These are phyloP conservation scores for Temnothorax rugatulus DNA, from an alignment of 2,888 invertebrate genomes.

Conservation along the genomic window DNA sequence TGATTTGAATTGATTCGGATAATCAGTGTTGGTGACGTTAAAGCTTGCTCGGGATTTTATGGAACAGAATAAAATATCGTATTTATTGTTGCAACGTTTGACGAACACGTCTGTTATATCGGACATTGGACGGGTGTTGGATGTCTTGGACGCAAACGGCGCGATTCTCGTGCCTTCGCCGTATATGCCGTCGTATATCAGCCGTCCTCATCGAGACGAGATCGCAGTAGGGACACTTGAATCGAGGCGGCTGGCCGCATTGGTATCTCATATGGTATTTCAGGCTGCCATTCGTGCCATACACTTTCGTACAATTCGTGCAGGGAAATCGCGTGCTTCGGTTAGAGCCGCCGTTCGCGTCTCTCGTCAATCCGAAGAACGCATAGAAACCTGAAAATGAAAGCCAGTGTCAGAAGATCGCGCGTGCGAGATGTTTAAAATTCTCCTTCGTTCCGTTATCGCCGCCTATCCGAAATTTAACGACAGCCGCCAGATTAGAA, in stretches of 20 bases:
- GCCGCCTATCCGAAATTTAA: neutral
- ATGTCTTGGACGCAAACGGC: slow-evolving; percentile 71
- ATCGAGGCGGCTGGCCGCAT: slow-evolving; percentile 82
- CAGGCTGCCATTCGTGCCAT: slow-evolving; percentile 71
- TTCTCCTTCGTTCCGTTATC: neutral
- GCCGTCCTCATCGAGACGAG: slow-evolving; percentile 79
- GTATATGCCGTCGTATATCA: slow-evolving; percentile 76
- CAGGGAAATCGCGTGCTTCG: slow-evolving; percentile 69
- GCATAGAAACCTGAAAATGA: slow-evolving; percentile 63
- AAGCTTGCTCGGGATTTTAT: neutral
- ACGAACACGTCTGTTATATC: slow-evolving; percentile 16
- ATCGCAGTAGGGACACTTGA: slow-evolving; percentile 82
- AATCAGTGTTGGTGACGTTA: neutral
- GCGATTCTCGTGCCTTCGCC: slow-evolving; percentile 69
- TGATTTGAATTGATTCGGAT: neutral
- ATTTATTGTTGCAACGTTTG: slow-evolving; percentile 50
- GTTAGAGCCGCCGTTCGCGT: slow-evolving; percentile 18
- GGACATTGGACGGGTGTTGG: slow-evolving; percentile 15
- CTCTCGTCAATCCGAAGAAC: slow-evolving; percentile 24
- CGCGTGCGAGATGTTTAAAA: neutral
- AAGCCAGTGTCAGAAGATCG: slow-evolving; percentile 59
- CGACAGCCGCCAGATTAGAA: neutral
- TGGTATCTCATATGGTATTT: slow-evolving; percentile 78
- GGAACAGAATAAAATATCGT: neutral
- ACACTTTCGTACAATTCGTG: slow-evolving; percentile 77